Evolutionary conservation across 2,797 vertebrate species (phyloP).

Genomic region (Coranthus polyacanthus): DNA sequence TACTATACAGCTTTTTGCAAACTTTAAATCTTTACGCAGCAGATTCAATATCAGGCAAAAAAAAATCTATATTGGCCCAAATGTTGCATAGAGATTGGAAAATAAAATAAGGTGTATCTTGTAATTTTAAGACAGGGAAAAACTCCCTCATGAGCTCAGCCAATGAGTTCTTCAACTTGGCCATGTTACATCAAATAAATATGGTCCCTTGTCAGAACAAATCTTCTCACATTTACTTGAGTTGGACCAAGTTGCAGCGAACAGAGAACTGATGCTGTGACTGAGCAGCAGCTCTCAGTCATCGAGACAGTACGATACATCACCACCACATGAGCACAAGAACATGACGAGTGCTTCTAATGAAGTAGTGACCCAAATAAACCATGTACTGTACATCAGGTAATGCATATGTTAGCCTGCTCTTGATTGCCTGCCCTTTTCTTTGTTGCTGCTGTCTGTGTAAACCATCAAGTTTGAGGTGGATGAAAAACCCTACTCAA

Average conservation of each 20-base stretch:
- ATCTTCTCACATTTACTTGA: conserved; percentile 10
- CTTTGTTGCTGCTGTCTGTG: background rate
- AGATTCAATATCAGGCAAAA: too few relatives aligned
- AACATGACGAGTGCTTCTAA: conserved; percentile 8
- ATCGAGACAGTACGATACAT: conserved; percentile 2
- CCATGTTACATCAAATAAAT: conserved; percentile 34
- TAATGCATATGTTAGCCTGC: background rate
- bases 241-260: background rate
- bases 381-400: background rate
- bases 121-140: background rate
- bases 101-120: background rate
- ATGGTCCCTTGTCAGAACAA: conserved; percentile 38
- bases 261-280: conserved; percentile 12
- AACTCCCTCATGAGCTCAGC: background rate
- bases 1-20: too few relatives aligned
- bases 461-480: conserved; percentile 37
- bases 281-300: background rate
- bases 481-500: conserved; percentile 41
- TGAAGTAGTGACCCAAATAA: background rate
- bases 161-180: conserved; percentile 8
- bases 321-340: conserved; percentile 7
- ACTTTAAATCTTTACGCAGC: too few relatives aligned
- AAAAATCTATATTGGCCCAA: too few relatives aligned
- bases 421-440: conserved; percentile 8
- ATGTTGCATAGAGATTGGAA: background rate